Evolutionary conservation across 2,113 vertebrate genomes (phyloP), one percentile per base, ranked within the genome.

Genomic region (Callocephalon fimbriatum): DNA sequence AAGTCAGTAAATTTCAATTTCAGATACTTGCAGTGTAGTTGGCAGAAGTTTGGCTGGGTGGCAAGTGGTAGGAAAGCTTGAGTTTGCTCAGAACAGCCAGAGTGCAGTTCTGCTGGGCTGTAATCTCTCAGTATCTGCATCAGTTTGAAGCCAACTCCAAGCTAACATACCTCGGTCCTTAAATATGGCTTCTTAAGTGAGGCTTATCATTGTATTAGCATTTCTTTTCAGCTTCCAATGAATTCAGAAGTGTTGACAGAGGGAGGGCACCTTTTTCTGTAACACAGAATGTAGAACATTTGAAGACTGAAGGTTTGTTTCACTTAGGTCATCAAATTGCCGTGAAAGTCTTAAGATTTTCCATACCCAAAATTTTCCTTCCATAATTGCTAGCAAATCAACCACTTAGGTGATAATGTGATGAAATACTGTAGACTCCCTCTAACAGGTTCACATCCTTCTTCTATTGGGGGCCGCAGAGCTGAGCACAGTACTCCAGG

Each of bases 31-130:
- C 31, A 81, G 44, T 31, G 5, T 14, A 40, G 17, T 4, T 29
- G 42, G 15, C 42, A 62, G 45, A 51, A 62, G 6, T 58, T 62
- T 62, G 17, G 2, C 59, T 81, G 42, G 2, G 6, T 35, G 29
- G 10, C 5, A 29, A 13, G 4, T 0, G 0, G 5, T 71, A 47
- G n/a, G 14, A 71, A 66, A 82, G 2, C 47, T 2, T 48, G 45
- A 58, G 35, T 22, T 74, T 70, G 6, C 10, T 88, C 50, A 10
- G 32, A 47, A 21, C 0, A 0, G 10, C 22, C 77, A 81, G 59
- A 40, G 23, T 7, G 12, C 0, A 0, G 10, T 66, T 78, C 61
- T 86, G 40, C n/a, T 32, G 19, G 8, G 6, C 25, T n/a, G 21
- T 20, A 70, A 6, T 29, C 17, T 53, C 47, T 53, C 38, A 18